These are phyloP conservation scores for Microplitis deprimator DNA, from an alignment of 2,888 invertebrate species.

Conservation along the genomic window DNA sequence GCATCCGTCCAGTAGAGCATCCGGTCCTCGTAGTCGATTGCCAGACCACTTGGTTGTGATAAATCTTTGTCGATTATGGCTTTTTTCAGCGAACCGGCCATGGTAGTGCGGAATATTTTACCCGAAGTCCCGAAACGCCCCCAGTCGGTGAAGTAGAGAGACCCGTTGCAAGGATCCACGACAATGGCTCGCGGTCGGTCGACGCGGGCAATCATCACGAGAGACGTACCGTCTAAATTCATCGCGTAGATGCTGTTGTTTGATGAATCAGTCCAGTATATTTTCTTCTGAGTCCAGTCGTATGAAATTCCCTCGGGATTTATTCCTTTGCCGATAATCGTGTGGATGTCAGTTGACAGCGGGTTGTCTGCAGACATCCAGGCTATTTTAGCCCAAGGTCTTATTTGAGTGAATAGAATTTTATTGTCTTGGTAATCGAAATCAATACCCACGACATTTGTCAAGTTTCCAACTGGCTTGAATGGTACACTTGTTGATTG, in stretches of 20 bases:
- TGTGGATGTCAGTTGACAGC: conserved; percentile 76
- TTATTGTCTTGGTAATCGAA: conserved; percentile 92
- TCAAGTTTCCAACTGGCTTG: conserved; percentile 86
- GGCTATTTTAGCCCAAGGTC: conserved; percentile 91
- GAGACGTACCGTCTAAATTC: conserved; percentile 89
- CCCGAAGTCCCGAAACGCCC: conserved; percentile 93
- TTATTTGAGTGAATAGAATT: conserved; percentile 93
- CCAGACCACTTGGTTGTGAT: conserved; percentile 95
- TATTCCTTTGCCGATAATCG: conserved; percentile 83
- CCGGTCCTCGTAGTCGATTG: conserved; percentile 94
- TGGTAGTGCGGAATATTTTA: conserved; percentile 94
- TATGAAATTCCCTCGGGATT: conserved; percentile 96
- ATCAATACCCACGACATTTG: conserved; percentile 95
- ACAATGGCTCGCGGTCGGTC: conserved; percentile 96
- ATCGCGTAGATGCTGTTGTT: conserved; percentile 96
- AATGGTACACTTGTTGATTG: conserved; percentile 87
- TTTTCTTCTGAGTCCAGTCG: conserved; percentile 97
- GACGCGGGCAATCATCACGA: conserved; percentile 93
- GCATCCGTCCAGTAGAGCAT: conserved; percentile 98
- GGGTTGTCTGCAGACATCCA: conserved; percentile 84
- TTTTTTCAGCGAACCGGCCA: conserved; percentile 93
- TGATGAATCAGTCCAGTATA: conserved; percentile 98
- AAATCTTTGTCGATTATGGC: conserved; percentile 92
- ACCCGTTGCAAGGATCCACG: conserved; percentile 96
- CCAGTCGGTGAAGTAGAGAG: conserved; percentile 97